Evolutionary conservation across 2,113 vertebrate species (phyloP).

Genomic region (Heteronetta atricapilla): DNA sequence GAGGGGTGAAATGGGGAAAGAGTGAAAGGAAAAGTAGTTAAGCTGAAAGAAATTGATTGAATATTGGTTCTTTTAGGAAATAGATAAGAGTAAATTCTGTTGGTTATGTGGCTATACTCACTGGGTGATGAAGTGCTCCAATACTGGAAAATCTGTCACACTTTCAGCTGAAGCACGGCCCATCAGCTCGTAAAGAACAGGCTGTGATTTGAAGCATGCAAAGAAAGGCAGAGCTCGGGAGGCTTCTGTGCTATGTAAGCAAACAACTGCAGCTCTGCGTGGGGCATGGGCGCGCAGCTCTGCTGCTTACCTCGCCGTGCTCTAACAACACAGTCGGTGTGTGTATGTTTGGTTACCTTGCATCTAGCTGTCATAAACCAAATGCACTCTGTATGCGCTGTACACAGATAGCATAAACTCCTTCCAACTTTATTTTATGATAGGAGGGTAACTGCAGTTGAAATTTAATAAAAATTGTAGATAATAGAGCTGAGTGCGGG

Average conservation of each 20-base stretch:
- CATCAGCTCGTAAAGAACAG: constrained; percentile 47
- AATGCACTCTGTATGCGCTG: not conserved
- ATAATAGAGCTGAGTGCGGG: not conserved
- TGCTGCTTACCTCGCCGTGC: fast-evolving
- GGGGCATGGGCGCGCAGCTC: not conserved
- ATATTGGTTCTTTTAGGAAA: constrained; percentile 63
- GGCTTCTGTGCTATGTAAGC: not conserved
- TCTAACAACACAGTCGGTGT: not conserved
- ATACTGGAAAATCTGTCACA: constrained; percentile 67
- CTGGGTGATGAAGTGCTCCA: constrained; percentile 73
- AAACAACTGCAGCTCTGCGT: not conserved
- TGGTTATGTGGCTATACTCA: constrained; percentile 71
- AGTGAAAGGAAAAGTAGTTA: constrained; percentile 71
- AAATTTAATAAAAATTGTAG: not conserved
- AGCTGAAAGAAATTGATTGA: constrained; percentile 49
- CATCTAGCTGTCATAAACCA: not conserved
- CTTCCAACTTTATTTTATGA: not conserved
- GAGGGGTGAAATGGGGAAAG: not conserved
- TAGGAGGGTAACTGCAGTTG: not conserved
- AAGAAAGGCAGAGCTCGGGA: constrained; percentile 22
- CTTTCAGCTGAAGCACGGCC: constrained; percentile 59
- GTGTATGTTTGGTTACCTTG: not conserved
- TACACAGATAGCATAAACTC: not conserved
- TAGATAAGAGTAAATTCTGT: constrained; percentile 77
- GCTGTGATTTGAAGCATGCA: constrained; percentile 19